Evolutionary conservation across 2,113 vertebrate species (phyloP).

Genomic region (Chrysochloris asiatica): DNA sequence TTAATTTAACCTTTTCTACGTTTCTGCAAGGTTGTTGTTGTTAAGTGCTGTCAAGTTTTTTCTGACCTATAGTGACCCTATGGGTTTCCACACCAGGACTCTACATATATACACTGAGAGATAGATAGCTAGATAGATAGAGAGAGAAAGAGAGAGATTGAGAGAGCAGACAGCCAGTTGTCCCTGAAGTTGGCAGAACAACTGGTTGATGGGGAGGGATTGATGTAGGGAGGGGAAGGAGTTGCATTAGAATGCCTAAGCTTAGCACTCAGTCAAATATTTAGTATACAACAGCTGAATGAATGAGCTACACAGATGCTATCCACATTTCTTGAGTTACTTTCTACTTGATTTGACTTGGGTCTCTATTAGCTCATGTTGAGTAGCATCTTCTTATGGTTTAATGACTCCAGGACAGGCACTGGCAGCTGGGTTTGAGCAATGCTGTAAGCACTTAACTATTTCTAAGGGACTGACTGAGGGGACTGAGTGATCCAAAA

Average conservation of each 20-base stretch:
- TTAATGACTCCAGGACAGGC: not conserved
- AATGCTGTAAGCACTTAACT: conserved; percentile 38
- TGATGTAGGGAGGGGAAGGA: not conserved
- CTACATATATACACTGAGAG: too few species aligned
- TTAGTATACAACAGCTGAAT: conserved; percentile 59
- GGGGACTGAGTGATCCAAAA: not conserved
- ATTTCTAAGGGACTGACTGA: not conserved
- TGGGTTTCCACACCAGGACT: not conserved
- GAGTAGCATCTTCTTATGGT: conserved; percentile 1
- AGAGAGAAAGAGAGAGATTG: conserved; percentile 34
- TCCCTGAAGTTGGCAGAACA: conserved; percentile 81
- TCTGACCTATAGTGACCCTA: too few species aligned
- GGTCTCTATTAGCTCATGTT: not conserved
- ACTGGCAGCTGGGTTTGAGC: conserved; percentile 36
- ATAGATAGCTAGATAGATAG: too few species aligned
- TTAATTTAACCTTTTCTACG: conserved; percentile 14
- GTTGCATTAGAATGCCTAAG: conserved; percentile 14
- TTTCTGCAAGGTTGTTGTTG: not conserved
- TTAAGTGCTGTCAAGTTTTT: too few species aligned
- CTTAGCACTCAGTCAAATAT: conserved; percentile 35
- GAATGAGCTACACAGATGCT: not conserved
- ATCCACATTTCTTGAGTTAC: conserved; percentile 15
- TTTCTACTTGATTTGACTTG: conserved; percentile 17
- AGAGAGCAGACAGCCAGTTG: conserved; percentile 77
- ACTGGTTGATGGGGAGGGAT: conserved; percentile 63